These are phyloP conservation scores for Phaethornis superciliosus DNA, from an alignment of 2,113 vertebrate species.

Conservation along the genomic window DNA sequence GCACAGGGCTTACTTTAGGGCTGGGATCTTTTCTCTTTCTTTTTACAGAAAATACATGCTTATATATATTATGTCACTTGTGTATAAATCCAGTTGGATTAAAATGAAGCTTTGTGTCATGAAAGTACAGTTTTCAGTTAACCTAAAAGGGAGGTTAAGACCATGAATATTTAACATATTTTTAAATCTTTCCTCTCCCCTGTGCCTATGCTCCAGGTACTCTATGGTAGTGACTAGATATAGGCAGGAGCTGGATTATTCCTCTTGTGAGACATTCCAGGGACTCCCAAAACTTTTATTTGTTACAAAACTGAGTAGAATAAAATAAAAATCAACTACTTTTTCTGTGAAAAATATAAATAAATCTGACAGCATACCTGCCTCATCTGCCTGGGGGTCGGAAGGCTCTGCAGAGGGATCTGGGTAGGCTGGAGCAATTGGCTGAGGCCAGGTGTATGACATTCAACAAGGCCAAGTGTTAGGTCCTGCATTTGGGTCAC, in stretches of 20 bases:
- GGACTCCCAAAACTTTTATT: not conserved
- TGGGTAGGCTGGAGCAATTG: no score
- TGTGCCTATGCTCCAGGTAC: not conserved
- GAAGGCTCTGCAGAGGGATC: no score
- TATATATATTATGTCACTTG: not conserved
- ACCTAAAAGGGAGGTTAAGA: not conserved
- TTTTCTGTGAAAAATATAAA: not conserved
- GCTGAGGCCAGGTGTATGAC: no score
- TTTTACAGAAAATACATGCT: not conserved
- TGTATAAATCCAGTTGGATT: not conserved
- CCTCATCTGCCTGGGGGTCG: no score
- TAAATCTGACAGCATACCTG: no score
- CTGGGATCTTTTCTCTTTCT: not conserved
- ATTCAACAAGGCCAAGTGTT: no score
- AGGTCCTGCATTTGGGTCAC: no score
- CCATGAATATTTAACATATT: not conserved
- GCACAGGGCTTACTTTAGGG: not conserved
- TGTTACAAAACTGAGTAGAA: not conserved
- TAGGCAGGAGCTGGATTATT: not conserved
- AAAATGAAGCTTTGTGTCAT: not conserved
- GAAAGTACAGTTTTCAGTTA: not conserved
- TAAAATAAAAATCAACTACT: not conserved
- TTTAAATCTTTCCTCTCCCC: not conserved
- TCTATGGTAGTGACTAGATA: not conserved
- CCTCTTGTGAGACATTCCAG: not conserved